Percentiles rank a stretch among this genome's conserved stretches.
These are phyloP conservation scores for Stenichneumon culpator DNA, from an alignment of 2,888 invertebrate species.

Conservation along the genomic window DNA sequence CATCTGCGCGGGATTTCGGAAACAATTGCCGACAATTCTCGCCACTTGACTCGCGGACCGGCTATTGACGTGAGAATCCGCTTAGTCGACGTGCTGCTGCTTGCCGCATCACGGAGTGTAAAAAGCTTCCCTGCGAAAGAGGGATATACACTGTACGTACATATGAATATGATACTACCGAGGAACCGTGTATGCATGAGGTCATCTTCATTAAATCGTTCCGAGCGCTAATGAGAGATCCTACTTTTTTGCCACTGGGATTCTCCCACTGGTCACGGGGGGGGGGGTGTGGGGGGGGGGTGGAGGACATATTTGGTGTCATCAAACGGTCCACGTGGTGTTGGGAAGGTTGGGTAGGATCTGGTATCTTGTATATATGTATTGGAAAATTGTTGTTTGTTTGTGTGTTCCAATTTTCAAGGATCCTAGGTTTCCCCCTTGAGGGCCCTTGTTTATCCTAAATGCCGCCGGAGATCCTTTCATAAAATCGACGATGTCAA, in stretches of 20 bases:
- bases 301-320: conserved; percentile 3
- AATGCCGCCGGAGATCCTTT: not conserved
- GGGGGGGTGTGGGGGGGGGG: no score
- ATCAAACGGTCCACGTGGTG: conserved; percentile 19
- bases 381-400: no score
- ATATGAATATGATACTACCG: conserved; percentile 40
- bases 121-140: conserved; percentile 32
- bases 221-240: conserved; percentile 84
- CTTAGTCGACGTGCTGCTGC: conserved; percentile 77
- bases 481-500: not conserved
- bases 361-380: not conserved
- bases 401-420: no score
- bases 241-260: conserved; percentile 78
- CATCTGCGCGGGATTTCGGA: conserved; percentile 85
- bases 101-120: conserved; percentile 29
- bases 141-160: not conserved
- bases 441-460: no score
- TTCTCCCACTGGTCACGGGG: conserved; percentile 45
- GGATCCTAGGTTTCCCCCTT: no score
- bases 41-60: conserved; percentile 84
- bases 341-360: not conserved
- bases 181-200: conserved; percentile 80
- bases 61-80: conserved; percentile 85
- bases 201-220: conserved; percentile 85
- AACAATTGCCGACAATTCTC: conserved; percentile 85